These are phyloP conservation scores for Coryphaenoides rupestris DNA, from an alignment of 2,113 vertebrate genomes.

Conservation along the genomic window DNA sequence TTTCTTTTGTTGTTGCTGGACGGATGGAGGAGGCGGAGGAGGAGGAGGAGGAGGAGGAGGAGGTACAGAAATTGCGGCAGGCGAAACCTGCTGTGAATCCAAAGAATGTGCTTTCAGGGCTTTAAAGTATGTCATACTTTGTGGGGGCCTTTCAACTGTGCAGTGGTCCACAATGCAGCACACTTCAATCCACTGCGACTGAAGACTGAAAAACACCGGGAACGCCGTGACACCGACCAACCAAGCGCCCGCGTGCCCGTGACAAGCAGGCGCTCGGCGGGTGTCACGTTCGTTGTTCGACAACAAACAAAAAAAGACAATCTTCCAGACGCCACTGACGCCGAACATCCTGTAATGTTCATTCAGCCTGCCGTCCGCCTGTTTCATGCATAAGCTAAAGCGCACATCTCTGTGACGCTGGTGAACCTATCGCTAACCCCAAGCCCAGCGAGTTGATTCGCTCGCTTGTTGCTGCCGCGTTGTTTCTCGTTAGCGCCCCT, in stretches of 20 bases:
- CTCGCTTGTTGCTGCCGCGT: slow-evolving; percentile 41
- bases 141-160: slow-evolving; percentile 29
- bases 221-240: too few species aligned
- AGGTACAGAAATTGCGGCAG: not conserved
- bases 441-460: slow-evolving; percentile 1
- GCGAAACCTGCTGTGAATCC: slow-evolving; percentile 15
- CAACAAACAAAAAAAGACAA: too few species aligned
- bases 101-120: slow-evolving; percentile 11
- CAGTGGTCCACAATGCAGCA: slow-evolving; percentile 32
- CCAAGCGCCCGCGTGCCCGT: too few species aligned
- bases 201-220: not conserved
- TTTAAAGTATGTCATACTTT: slow-evolving; percentile 18
- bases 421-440: slow-evolving; percentile 38
- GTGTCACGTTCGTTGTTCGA: too few species aligned
- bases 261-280: too few species aligned
- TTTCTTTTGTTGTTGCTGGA: not conserved
- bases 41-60: too few species aligned
- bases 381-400: slow-evolving; percentile 45
- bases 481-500: slow-evolving; percentile 61
- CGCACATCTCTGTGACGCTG: slow-evolving; percentile 42
- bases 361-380: slow-evolving; percentile 3
- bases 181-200: slow-evolving; percentile 32
- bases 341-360: too few species aligned
- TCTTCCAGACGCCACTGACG: too few species aligned
- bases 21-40: not conserved